These are phyloP conservation scores for Acanthiza pusilla DNA, from an alignment of 2,797 vertebrate species.

Conservation along the genomic window DNA sequence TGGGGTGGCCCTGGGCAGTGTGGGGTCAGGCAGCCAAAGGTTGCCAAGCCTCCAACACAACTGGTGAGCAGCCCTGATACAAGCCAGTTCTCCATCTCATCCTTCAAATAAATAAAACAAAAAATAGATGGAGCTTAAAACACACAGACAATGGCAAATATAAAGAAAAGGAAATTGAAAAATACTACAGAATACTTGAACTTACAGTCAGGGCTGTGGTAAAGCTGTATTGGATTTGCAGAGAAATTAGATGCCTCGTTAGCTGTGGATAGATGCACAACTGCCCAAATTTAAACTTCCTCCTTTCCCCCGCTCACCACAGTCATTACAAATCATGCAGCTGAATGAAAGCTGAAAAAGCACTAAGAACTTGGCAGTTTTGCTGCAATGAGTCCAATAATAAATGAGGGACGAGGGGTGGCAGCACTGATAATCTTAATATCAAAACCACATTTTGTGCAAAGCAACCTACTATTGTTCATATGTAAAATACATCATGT, in stretches of 20 bases:
- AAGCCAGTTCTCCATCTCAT: background rate
- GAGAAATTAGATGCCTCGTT: slow-evolving; percentile 51
- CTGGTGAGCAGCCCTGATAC: background rate
- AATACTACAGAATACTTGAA: background rate
- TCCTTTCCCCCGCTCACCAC: slow-evolving; percentile 39
- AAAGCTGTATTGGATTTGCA: slow-evolving; percentile 9
- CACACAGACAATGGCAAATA: background rate
- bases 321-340: slow-evolving; percentile 50
- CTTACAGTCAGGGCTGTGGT: background rate
- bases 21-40: background rate
- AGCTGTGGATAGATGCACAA: slow-evolving; percentile 45
- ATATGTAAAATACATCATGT: slow-evolving; percentile 38
- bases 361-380: background rate
- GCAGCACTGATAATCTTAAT: slow-evolving; percentile 48
- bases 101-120: background rate
- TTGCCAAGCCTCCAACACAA: background rate
- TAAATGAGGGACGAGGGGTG: slow-evolving; percentile 23
- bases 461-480: slow-evolving; percentile 41
- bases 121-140: background rate
- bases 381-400: slow-evolving; percentile 34
- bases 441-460: slow-evolving; percentile 61
- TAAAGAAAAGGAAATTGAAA: background rate
- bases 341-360: slow-evolving; percentile 48
- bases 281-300: slow-evolving; percentile 60
- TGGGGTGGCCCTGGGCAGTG: background rate